Conservation (phyloP, 2,113 vertebrate species). For the Sapajus apella region DNA sequence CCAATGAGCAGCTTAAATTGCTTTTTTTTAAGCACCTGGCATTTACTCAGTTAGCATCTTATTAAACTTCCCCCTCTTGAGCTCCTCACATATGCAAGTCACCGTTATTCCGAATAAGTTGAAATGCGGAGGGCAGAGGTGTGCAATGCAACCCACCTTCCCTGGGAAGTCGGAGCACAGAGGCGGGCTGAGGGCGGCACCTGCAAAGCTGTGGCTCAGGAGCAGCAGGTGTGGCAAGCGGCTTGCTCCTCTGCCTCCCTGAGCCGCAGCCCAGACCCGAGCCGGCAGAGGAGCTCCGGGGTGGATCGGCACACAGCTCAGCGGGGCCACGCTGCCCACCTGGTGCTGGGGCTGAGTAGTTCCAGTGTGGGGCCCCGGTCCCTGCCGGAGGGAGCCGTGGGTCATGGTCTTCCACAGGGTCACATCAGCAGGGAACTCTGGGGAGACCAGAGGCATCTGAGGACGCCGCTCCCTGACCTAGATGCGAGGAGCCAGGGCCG, state of each 20-base stretch:
- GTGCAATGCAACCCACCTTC: rapidly evolving
- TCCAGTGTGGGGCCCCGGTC: background rate
- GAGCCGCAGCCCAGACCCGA: rapidly evolving
- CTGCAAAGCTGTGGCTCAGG: rapidly evolving
- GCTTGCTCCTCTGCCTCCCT: background rate
- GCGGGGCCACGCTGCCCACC: rapidly evolving
- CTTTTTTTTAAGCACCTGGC: constrained; percentile 54
- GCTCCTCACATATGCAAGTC: background rate
- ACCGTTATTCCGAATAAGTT: background rate
- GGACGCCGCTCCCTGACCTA: background rate
- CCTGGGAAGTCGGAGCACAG: background rate
- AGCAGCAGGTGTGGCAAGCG: background rate
- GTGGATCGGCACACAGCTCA: background rate
- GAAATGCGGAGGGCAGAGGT: background rate
- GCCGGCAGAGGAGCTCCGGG: background rate
- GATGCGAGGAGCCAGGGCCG: background rate
- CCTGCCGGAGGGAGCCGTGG: background rate
- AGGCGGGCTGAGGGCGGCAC: rapidly evolving
- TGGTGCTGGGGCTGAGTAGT: background rate
- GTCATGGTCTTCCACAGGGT: background rate
- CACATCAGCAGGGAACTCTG: background rate
- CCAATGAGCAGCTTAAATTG: background rate
- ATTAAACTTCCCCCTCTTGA: constrained; percentile 8
- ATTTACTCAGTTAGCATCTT: constrained; percentile 59
- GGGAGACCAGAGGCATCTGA: background rate